These are phyloP conservation scores for Drosophila mimica DNA, from an alignment of 2,888 invertebrate genomes.

Conservation along the genomic window DNA sequence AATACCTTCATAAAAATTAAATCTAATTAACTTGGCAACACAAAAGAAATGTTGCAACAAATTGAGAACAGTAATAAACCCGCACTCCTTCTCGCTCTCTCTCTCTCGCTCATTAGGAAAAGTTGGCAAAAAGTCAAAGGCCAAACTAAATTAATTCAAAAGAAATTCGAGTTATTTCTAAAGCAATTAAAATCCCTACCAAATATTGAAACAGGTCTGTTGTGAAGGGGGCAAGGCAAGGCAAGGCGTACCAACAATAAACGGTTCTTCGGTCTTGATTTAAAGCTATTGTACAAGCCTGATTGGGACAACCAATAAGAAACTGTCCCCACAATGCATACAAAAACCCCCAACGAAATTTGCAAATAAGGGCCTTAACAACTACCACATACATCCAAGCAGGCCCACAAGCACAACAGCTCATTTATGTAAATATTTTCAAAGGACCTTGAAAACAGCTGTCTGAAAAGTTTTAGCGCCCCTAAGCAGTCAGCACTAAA, in stretches of 20 bases:
- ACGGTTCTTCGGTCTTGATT: constrained; percentile 22
- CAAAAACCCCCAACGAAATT: constrained; percentile 15
- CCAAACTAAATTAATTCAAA: constrained; percentile 33
- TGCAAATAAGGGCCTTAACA: constrained; percentile 40
- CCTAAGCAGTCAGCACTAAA: constrained; percentile 43
- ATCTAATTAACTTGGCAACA: constrained; percentile 58
- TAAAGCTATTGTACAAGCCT: constrained; percentile 46
- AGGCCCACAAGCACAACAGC: constrained; percentile 38
- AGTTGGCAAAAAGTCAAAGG: constrained; percentile 40
- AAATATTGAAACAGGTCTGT: constrained; percentile 54
- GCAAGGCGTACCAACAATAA: background rate
- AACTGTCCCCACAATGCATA: constrained; percentile 29
- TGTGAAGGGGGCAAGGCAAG: background rate
- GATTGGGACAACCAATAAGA: constrained; percentile 34
- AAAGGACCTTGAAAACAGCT: constrained; percentile 35
- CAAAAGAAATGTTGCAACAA: constrained; percentile 11
- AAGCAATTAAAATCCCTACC: constrained; percentile 65
- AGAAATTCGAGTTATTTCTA: constrained; percentile 29
- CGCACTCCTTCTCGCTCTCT: background rate
- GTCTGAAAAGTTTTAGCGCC: constrained; percentile 52
- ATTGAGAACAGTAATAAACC: constrained; percentile 20
- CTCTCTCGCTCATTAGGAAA: background rate
- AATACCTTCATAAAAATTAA: constrained; percentile 33
- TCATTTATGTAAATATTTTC: constrained; percentile 69
- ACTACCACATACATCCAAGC: constrained; percentile 33